phyloP scores from a whole-genome alignment of 2,113 vertebrate genomes.

The Ranitomeya variabilis region DNA sequence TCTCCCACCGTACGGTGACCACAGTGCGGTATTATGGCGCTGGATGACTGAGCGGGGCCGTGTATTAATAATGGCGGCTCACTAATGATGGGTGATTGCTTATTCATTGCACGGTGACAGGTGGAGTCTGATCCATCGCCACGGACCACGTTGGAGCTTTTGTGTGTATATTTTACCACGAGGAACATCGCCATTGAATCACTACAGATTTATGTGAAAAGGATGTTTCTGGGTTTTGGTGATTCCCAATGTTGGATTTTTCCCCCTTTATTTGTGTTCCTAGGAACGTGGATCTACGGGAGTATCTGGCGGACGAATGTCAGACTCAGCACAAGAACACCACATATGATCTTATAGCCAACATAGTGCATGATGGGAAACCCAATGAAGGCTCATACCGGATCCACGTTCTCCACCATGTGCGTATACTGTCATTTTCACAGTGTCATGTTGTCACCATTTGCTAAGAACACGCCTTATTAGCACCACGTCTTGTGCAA shows the following conservation, averaged over 20 bases:
- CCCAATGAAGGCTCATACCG: conserved; percentile 91
- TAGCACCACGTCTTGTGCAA: background rate
- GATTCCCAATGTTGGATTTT: background rate
- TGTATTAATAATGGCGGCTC: background rate
- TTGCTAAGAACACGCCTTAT: background rate
- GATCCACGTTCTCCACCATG: conserved; percentile 94
- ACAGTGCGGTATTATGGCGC: background rate
- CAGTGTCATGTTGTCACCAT: background rate
- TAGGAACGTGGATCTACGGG: conserved; percentile 90
- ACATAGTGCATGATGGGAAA: conserved; percentile 93
- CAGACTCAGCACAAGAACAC: conserved; percentile 84
- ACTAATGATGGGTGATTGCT: background rate
- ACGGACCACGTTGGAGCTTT: background rate
- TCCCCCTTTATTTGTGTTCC: background rate
- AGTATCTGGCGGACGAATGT: conserved; percentile 91
- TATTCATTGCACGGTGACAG: background rate
- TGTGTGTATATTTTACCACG: no score
- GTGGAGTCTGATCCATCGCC: background rate
- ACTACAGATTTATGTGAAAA: no score
- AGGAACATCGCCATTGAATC: no score
- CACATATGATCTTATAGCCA: conserved; percentile 91
- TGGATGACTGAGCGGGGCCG: background rate
- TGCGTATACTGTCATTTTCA: conserved; percentile 66
- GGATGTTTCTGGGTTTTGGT: no score
- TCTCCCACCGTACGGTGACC: no score